Percentiles rank a stretch among this genome's conserved stretches.
These are phyloP conservation scores for Pandemis heparana DNA, from an alignment of 2,888 invertebrate species.

Conservation along the genomic window DNA sequence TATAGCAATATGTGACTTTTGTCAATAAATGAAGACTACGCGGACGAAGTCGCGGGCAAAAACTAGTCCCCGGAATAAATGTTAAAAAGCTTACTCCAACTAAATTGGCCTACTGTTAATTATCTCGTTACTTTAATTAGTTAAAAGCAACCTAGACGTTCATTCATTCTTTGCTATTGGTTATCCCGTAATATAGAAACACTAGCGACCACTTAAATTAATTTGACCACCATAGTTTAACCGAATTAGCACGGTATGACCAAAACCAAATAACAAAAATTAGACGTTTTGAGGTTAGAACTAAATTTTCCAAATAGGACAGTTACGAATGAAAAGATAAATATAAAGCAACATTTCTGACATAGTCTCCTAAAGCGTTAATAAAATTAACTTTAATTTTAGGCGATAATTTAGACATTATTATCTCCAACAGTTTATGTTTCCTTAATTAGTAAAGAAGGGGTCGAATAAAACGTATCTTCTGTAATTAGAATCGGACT, in stretches of 20 bases:
- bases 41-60: too few relatives aligned
- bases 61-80: too few relatives aligned
- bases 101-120: not conserved
- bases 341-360: too few relatives aligned
- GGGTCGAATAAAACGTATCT: conserved; percentile 40
- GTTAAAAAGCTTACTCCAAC: not conserved
- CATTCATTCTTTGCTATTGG: conserved; percentile 14
- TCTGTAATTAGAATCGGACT: conserved; percentile 48
- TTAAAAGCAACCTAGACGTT: conserved; percentile 19
- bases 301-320: too few relatives aligned
- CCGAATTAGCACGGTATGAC: not conserved
- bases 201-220: conserved; percentile 3
- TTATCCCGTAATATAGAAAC: conserved; percentile 4
- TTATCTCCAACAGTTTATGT: conserved; percentile 41
- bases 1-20: too few relatives aligned
- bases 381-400: conserved; percentile 2
- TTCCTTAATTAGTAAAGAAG: conserved; percentile 50
- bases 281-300: too few relatives aligned
- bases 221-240: not conserved
- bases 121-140: conserved; percentile 14
- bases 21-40: too few relatives aligned
- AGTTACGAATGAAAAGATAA: too few relatives aligned
- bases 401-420: not conserved
- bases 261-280: too few relatives aligned
- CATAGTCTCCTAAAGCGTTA: not conserved